phyloP scores from a whole-genome alignment of 2,797 vertebrate species.

The Rhadinocentrus ornatus region DNA sequence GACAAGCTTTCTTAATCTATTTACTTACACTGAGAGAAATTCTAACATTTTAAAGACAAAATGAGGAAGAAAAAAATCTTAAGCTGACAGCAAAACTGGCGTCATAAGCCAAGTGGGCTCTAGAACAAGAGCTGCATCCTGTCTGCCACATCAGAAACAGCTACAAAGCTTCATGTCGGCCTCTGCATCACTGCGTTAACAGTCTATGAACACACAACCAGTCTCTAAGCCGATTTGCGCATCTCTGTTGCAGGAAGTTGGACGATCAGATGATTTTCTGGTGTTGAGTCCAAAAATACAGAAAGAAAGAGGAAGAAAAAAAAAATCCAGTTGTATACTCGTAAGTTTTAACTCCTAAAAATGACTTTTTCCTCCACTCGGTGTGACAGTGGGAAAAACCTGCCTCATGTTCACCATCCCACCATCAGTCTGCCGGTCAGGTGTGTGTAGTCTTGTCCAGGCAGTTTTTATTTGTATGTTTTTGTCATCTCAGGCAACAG shows the following conservation, averaged over 20 bases:
- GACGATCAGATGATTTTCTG: slow-evolving; percentile 23
- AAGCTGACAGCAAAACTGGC: neutral
- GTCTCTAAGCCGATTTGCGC: neutral
- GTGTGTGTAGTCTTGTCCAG: slow-evolving; percentile 48
- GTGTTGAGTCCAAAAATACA: slow-evolving; percentile 23
- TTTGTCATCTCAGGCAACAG: slow-evolving; percentile 70
- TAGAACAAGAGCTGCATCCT: neutral
- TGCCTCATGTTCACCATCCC: slow-evolving; percentile 17
- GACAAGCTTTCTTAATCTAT: neutral
- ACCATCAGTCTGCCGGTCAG: slow-evolving; percentile 28
- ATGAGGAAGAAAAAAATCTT: neutral
- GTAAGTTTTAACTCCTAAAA: slow-evolving; percentile 33
- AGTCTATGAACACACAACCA: neutral
- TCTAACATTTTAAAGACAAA: neutral
- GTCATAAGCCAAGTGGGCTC: neutral
- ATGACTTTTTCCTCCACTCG: slow-evolving; percentile 10
- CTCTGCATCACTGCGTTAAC: neutral
- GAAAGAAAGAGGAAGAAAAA: neutral
- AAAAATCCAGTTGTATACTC: slow-evolving; percentile 30
- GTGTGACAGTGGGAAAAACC: slow-evolving; percentile 23
- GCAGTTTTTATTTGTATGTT: slow-evolving; percentile 47
- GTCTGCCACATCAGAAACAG: neutral
- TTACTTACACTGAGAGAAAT: neutral
- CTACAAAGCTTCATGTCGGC: neutral
- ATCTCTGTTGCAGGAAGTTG: neutral